Evolutionary conservation across 2,113 vertebrate species (phyloP), one percentile per base, ranked within the genome.

Genomic region (Leucopsar rothschildi): DNA sequence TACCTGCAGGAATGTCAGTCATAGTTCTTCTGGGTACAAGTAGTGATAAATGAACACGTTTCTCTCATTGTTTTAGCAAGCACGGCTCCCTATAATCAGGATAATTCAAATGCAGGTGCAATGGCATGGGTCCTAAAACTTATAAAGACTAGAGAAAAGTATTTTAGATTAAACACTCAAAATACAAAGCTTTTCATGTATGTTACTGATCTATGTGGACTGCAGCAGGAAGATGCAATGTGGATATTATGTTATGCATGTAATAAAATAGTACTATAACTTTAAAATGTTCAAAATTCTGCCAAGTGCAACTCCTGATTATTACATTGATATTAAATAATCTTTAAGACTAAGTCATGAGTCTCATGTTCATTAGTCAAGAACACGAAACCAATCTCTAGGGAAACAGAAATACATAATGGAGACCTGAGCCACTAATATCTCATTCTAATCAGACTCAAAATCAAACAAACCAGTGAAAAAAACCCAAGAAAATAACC

Each of bases 81-180:
- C 18, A 91, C 95, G 23, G 40, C 79, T 76, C 50, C 33, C 59
- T 94, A 33, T 77, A 82, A 95, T 95, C 82, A 96, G 47, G 4
- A 45, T 44, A 87, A 95, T 82, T 87, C 70, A 72, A 85, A 82
- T 56, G 37, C 66, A 94, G 88, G 66, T 94, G 79, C 92, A 80
- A 69, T 90, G 82, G 85, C 75, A 72, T 61, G 31, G 57, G 23
- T 88, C 31, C 66, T 85, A 64, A 60, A 90, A 47, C 23, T 85
- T 55, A 90, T 21, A 44, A 68, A 66, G 52, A 76, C 42, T 31
- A 90, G 60, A 42, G 22, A 56, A 69, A 94, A 63, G 19, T 64
- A 68, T 47, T 89, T 92, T 25, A 79, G 61, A 50, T 61, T 17
- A 87, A 91, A 57, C 13, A 56, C 9, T 79, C 19, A 82, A 82